Base-by-base conservation (phyloP, 2,113 vertebrate genomes). In the Carlito syrichta region DNA sequence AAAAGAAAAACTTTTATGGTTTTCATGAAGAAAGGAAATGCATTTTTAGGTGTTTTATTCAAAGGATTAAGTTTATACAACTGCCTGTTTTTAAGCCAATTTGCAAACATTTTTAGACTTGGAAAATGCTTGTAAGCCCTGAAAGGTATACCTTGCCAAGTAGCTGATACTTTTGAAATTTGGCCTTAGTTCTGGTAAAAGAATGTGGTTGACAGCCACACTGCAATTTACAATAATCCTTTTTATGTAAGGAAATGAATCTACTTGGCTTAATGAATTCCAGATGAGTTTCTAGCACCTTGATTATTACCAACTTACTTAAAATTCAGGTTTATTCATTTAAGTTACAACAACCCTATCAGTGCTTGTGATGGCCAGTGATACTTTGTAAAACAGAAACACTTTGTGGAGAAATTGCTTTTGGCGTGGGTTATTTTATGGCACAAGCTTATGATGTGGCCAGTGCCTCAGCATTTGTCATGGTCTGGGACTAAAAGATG, bases 21-120 rank as follows among this genome's bases (percentile, higher is more conserved):
- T 1, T 93, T 69, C 30, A 68, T 69, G 48, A 94, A 91, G 83
- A 88, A 71, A 89, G 78, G 89, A 97, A 96, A 85, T 86, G 48
- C 54, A 58, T 92, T 96, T 94, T 96, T 16, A 92, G 93, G 82
- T 90, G 90, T 68, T 71, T 96, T 79, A 87, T 96, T 96, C 85
- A 90, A 79, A 97, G 96, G 77, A 58, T 88, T 25, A 32, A 43
- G 77, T 63, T 96, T 98, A 96, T 89, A 96, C 40, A 96, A 89
- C 95, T 97, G 50, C 50, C 62, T 96, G 12, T 89, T 94, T 97
- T 98, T 98, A 96, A 87, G 96, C 86, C 95, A 96, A 54, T 94
- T 97, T 97, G 77, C 86, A 96, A 97, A 97, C 97, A 96, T 68
- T 94, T 79, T 86, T 98, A 97, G 96, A 91, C 94, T 96, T 68